Base-by-base conservation (phyloP, 1,140 invertebrate genomes). In the Ruditapes philippinarum region DNA sequence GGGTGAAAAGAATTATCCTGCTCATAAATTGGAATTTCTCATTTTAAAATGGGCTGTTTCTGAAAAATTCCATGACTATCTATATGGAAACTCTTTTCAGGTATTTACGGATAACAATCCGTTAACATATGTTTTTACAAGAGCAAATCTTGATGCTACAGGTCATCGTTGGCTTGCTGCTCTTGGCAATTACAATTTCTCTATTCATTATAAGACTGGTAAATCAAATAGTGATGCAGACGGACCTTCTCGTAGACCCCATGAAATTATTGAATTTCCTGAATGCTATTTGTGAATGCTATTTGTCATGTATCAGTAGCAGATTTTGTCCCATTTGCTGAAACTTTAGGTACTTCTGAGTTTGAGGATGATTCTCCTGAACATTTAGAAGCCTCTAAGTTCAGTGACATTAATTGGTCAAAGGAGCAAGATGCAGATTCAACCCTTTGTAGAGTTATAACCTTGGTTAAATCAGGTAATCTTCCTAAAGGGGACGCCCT, bases 81-180 rank as follows among this genome's bases (percentile, higher is more conserved):
- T 92, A 25, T 91, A 89, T 40, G 82, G 82, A 28, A 36, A 80
- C n/a, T 22, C 38, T 7, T 91, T 91, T 38, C 40, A 17, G n/a
- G 89, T 91, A 14, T 22, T 38, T 33, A 92, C 91, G n/a, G 87
- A 93, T 68, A 92, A 92, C 74, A 93, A 92, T 81, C 91, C 92
- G 22, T 45, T 93, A n/a, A 91, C 88, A 0, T 92, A 93, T 81
- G 81, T 90, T 25, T 49, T 89, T 5, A 85, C 87, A 4, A 74
- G 86, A 17, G 91, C 86, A 22, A 83, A 90, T 38, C 38, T 91
- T 25, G 92, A 92, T 83, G 91, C 87, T 5, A 90, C 90, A 28
- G 79, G 65, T 28, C 81, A 89, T 74, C 11, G 86, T 17, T 89
- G 88, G 80, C 45, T 90, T 17, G 89, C 88, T 28, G 88, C 65